A percentile compares a stretch with the other conserved stretches of the same genome.
Conservation (phyloP, 1,140 invertebrate species). For the Drosophila baimaii region DNA sequence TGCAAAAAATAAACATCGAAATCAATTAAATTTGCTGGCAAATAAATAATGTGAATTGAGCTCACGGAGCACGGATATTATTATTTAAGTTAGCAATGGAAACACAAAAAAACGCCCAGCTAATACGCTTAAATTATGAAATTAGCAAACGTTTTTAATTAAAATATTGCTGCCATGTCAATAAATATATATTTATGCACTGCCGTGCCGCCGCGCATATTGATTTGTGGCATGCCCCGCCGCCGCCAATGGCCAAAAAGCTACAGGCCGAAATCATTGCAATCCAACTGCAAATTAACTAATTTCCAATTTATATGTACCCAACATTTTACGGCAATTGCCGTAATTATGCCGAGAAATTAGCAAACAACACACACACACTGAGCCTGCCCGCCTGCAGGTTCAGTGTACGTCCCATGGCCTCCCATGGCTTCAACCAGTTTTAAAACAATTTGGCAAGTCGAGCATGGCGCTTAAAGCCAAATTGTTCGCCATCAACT, state of each 20-base stretch:
- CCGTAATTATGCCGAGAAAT: constrained; percentile 55
- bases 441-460: constrained; percentile 38
- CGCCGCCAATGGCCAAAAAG: constrained; percentile 27
- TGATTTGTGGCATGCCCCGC: constrained; percentile 57
- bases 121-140: constrained; percentile 75
- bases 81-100: constrained; percentile 17
- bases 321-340: constrained; percentile 63
- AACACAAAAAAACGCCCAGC: constrained; percentile 9
- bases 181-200: constrained; percentile 48
- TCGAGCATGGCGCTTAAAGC: constrained; percentile 29
- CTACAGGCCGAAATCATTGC: constrained; percentile 29
- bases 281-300: constrained; percentile 64
- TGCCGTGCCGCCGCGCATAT: constrained; percentile 38
- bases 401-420: background rate
- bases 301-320: constrained; percentile 72
- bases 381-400: constrained; percentile 1
- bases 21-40: constrained; percentile 63
- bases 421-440: constrained; percentile 5
- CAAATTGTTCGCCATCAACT: constrained; percentile 30
- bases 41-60: constrained; percentile 62
- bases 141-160: constrained; percentile 75
- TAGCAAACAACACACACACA: constrained; percentile 27
- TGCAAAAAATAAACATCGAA: constrained; percentile 47
- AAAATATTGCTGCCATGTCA: constrained; percentile 58
- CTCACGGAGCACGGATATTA: constrained; percentile 32